Conservation (phyloP, 2,888 invertebrate species). For the Ormyrus thymus region DNA sequence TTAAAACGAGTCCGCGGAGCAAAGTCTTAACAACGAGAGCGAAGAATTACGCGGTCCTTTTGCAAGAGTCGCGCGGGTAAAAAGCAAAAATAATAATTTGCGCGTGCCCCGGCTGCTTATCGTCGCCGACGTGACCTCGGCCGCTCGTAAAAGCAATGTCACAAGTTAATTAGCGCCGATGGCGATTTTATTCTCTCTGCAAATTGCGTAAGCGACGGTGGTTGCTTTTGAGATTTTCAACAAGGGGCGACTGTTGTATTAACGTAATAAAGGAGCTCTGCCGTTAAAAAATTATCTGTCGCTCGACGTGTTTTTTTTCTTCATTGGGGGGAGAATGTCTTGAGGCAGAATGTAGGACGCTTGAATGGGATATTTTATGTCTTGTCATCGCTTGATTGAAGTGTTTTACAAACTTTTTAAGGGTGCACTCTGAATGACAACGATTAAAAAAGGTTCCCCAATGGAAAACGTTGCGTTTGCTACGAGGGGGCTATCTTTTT, state of each 20-base stretch:
- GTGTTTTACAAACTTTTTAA: background rate
- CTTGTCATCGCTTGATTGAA: too few relatives aligned
- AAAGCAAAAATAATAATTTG: constrained; percentile 30
- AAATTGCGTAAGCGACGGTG: constrained; percentile 18
- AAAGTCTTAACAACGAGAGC: constrained; percentile 9
- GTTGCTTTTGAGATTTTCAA: too few relatives aligned
- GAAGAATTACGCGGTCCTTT: constrained; percentile 24
- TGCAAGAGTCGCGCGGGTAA: background rate
- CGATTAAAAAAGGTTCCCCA: too few relatives aligned
- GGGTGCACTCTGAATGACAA: background rate
- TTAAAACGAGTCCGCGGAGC: background rate
- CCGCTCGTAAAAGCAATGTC: constrained; percentile 29
- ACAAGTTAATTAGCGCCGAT: constrained; percentile 41
- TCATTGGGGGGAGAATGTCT: too few relatives aligned
- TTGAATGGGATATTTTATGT: too few relatives aligned
- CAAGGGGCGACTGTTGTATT: too few relatives aligned
- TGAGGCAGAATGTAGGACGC: background rate
- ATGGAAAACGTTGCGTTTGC: too few relatives aligned
- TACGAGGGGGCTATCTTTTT: too few relatives aligned
- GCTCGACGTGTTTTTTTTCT: too few relatives aligned
- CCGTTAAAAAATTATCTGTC: too few relatives aligned
- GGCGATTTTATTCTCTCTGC: constrained; percentile 26
- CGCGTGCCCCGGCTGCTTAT: constrained; percentile 4
- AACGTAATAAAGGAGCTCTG: too few relatives aligned
- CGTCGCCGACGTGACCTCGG: constrained; percentile 17